Conservation (phyloP, 2,888 invertebrate species). For the Nebria brevicollis region DNA sequence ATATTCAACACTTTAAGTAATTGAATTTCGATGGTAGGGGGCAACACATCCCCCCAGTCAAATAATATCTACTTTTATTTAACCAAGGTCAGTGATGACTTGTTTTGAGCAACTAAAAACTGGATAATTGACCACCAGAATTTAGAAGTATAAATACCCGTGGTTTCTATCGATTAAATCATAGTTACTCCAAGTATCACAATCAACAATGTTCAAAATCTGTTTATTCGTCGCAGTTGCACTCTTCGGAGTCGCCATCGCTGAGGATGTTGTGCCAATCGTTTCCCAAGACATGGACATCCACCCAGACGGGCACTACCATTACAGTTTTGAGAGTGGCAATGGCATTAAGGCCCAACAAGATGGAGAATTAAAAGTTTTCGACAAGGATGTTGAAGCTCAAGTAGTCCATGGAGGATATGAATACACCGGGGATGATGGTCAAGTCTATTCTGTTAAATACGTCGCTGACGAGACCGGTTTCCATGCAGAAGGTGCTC, state of each 20-base stretch:
- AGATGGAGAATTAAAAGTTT: slow-evolving; percentile 66
- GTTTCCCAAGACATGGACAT: slow-evolving; percentile 66
- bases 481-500: slow-evolving; percentile 64
- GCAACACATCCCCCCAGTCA: slow-evolving; percentile 15
- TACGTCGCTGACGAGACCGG: slow-evolving; percentile 69
- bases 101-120: background rate
- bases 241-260: slow-evolving; percentile 33
- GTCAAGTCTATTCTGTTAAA: slow-evolving; percentile 61
- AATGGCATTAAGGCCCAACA: slow-evolving; percentile 71
- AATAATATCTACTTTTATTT: background rate
- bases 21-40: slow-evolving; percentile 25
- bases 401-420: slow-evolving; percentile 59
- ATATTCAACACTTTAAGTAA: slow-evolving; percentile 17
- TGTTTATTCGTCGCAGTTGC: slow-evolving; percentile 31
- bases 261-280: slow-evolving; percentile 60
- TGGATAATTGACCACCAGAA: slow-evolving; percentile 30
- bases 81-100: background rate
- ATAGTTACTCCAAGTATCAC: slow-evolving; percentile 14
- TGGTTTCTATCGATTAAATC: background rate
- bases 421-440: slow-evolving; percentile 66
- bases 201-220: slow-evolving; percentile 67
- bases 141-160: slow-evolving; percentile 33
- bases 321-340: slow-evolving; percentile 70
- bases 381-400: slow-evolving; percentile 64
- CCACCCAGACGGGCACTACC: slow-evolving; percentile 66